Conservation (phyloP, 1,140 invertebrate genomes). For the Drosophila tani region DNA sequence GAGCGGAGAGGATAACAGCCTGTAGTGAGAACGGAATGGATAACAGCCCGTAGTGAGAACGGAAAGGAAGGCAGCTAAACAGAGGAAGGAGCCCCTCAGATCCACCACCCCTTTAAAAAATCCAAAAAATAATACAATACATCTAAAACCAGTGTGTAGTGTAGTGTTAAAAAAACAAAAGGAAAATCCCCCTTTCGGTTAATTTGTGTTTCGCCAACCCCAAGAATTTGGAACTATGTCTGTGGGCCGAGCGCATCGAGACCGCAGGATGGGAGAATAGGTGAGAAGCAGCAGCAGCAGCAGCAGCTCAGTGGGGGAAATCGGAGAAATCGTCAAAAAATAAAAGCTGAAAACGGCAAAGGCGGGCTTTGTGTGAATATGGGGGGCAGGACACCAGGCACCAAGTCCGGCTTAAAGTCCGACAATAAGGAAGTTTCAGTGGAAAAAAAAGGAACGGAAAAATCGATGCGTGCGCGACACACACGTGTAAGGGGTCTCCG, state of each 20-base stretch:
- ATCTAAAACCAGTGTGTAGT: conserved; percentile 9
- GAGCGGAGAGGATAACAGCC: conserved; percentile 38
- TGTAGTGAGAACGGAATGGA: conserved; percentile 32
- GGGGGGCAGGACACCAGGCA: background rate
- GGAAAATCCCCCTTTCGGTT: conserved; percentile 4
- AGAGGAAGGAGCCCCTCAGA: conserved; percentile 32
- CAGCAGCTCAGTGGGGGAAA: background rate
- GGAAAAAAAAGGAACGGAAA: conserved; percentile 52
- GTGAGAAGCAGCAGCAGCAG: conserved; percentile 45
- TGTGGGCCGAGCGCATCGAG: conserved; percentile 61
- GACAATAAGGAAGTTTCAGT: conserved; percentile 74
- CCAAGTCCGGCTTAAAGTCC: conserved; percentile 44
- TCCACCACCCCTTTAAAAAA: conserved; percentile 2
- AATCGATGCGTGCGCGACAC: conserved; percentile 77
- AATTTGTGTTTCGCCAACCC: conserved; percentile 15
- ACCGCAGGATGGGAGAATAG: conserved; percentile 61
- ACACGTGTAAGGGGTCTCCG: conserved; percentile 45
- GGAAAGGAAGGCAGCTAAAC: conserved; percentile 33
- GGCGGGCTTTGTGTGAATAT: conserved; percentile 12
- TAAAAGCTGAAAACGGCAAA: background rate
- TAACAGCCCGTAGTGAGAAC: conserved; percentile 34
- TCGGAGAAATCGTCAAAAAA: conserved; percentile 6
- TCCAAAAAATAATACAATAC: background rate
- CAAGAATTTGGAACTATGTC: conserved; percentile 43
- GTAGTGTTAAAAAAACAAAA: conserved; percentile 1